phyloP scores from a whole-genome alignment of 2,113 vertebrate genomes.

The Montifringilla adamsi region DNA sequence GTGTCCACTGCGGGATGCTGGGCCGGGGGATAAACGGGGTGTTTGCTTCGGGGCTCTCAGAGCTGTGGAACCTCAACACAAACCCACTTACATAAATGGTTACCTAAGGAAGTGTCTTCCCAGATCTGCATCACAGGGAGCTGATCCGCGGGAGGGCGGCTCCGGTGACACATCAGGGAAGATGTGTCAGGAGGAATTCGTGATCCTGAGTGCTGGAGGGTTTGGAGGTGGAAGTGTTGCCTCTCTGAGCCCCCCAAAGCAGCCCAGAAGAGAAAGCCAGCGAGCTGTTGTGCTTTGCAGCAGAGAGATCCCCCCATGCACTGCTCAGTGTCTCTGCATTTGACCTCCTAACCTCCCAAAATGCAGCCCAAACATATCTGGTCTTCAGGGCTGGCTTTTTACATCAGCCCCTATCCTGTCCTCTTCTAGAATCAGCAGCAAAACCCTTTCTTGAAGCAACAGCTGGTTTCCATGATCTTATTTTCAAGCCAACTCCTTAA shows the following conservation, averaged over 20 bases:
- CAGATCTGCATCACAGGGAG: background rate
- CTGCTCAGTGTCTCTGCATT: background rate
- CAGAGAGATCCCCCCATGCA: accelerated
- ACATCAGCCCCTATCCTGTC: background rate
- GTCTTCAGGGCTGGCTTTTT: background rate
- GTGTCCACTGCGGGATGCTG: accelerated
- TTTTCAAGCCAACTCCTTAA: background rate
- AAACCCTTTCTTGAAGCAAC: background rate
- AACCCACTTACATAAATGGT: background rate
- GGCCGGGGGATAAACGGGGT: accelerated
- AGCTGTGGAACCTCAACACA: background rate
- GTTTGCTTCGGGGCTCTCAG: background rate
- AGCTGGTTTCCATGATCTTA: conserved; percentile 20
- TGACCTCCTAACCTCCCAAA: background rate
- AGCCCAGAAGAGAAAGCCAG: background rate
- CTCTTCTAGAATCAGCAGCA: background rate
- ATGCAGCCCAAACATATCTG: background rate
- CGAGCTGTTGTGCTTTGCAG: background rate
- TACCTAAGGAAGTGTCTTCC: background rate
- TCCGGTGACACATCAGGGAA: accelerated
- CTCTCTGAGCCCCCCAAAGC: background rate
- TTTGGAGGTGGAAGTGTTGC: background rate
- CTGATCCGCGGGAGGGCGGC: accelerated
- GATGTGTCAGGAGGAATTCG: background rate
- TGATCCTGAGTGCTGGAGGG: background rate